Evolutionary conservation across 2,888 invertebrate genomes (phyloP).

Genomic region (Sinhomidia bicolor): DNA sequence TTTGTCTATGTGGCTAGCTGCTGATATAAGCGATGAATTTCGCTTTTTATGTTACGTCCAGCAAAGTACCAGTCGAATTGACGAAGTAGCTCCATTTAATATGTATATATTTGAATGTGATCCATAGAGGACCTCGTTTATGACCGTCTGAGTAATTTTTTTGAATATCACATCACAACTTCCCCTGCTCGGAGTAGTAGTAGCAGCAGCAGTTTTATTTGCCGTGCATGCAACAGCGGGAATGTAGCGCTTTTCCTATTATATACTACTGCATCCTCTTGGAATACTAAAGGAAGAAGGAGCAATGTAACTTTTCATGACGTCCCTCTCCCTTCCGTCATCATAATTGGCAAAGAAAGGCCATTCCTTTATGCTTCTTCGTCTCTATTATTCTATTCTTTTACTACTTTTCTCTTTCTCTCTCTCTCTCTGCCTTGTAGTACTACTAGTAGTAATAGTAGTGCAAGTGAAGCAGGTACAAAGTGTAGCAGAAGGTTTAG

Average conservation of each 20-base stretch:
- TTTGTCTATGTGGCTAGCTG: neutral
- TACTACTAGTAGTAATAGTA: neutral
- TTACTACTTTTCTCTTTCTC: slow-evolving; percentile 3
- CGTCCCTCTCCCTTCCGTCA: slow-evolving; percentile 51
- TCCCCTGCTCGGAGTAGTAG: slow-evolving; percentile 23
- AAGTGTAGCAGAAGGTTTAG: neutral
- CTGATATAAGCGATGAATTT: slow-evolving; percentile 40
- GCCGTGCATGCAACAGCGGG: slow-evolving; percentile 18
- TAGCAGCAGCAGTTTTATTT: too few species aligned
- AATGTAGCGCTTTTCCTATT: neutral
- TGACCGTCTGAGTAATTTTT: slow-evolving; percentile 62
- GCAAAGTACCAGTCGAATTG: slow-evolving; percentile 44
- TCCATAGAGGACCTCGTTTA: slow-evolving; percentile 57
- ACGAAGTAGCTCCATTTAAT: slow-evolving; percentile 45
- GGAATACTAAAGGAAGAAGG: slow-evolving; percentile 31
- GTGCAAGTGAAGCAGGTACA: neutral
- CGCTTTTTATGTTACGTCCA: slow-evolving; percentile 38
- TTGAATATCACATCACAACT: slow-evolving; percentile 61
- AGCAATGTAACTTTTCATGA: slow-evolving; percentile 47
- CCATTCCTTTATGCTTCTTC: slow-evolving; percentile 46
- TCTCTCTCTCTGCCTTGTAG: neutral
- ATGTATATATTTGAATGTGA: slow-evolving; percentile 58
- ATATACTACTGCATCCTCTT: slow-evolving; percentile 26
- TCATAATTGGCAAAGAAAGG: slow-evolving; percentile 56
- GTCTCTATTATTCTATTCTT: slow-evolving; percentile 45